phyloP scores from a whole-genome alignment of 2,113 vertebrate species.

The Elgaria multicarinata region DNA sequence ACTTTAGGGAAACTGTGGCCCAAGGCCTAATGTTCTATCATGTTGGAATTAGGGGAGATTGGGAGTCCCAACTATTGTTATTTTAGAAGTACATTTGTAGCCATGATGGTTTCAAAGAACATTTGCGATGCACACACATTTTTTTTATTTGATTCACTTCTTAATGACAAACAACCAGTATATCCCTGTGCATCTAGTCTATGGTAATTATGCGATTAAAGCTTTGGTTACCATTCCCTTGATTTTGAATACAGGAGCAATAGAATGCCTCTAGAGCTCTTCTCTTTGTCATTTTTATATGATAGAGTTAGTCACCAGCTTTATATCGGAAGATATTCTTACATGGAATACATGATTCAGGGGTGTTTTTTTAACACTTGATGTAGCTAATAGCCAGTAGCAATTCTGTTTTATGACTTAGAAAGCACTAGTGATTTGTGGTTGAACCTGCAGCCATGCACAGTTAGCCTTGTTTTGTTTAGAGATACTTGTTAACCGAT shows the following conservation, averaged over 20 bases:
- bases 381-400: not conserved
- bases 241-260: not conserved
- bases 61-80: not conserved
- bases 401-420: not conserved
- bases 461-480: not conserved
- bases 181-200: not conserved
- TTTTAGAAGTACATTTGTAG: not conserved
- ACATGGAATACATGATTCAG: not conserved
- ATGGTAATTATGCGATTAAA: constrained; percentile 1
- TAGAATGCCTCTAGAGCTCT: not conserved
- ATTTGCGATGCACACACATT: not conserved
- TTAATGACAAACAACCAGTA: not conserved
- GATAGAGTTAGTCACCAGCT: not conserved
- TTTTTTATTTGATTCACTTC: not conserved
- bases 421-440: not conserved
- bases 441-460: not conserved
- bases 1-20: not conserved
- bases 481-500: not conserved
- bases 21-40: not conserved
- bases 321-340: not conserved
- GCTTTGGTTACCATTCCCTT: not conserved
- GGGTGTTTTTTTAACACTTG: not conserved
- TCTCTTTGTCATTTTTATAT: not conserved
- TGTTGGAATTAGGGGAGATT: not conserved
- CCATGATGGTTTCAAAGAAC: not conserved